Evolutionary conservation across 2,113 vertebrate species (phyloP), one percentile per base, ranked within the genome.

Genomic region (Scartelaos histophorus): DNA sequence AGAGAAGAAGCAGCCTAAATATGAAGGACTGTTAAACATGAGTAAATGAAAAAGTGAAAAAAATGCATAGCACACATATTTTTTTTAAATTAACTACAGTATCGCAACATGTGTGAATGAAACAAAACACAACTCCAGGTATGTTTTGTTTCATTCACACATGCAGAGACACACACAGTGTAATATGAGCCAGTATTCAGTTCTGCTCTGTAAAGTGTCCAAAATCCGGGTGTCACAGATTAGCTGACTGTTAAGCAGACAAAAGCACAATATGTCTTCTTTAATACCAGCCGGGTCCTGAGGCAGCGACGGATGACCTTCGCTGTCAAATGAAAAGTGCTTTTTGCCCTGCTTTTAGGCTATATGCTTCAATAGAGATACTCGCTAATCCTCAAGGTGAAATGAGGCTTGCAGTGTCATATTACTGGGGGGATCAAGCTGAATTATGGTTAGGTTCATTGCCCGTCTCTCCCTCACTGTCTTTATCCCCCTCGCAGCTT

Each of bases 331-430:
- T 61, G 81, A 65, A 17, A 69, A 69, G 0, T 19, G 15, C 12
- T 69, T 67, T 29, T 71, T 67, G 69, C 62, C 11, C 22, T 70
- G 64, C 71, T 79, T 71, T 74, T 24, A 72, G 72, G 66, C 66
- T 35, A 22, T 35, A n/a, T 5, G 53, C 68, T 70, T 45, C 54
- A 73, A 76, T 53, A 22, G 67, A 82, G 73, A 81, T 87, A 76
- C 85, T 25, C 22, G 58, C 57, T 86, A 86, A 90, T 87, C 80
- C 83, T 80, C 80, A 79, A 87, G 82, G 84, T 76, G 80, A 85
- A 89, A 81, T 74, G 69, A 79, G 74, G 54, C 76, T 76, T 3
- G 43, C 45, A 13, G 85, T 68, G 78, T 88, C 80, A 83, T 75
- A 86, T 81, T 83, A 82, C 70, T 24, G 72, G n/a, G 17, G 56